These are phyloP conservation scores for Pterocles orientalis DNA, from an alignment of 2,113 vertebrate genomes.

Conservation along the genomic window DNA sequence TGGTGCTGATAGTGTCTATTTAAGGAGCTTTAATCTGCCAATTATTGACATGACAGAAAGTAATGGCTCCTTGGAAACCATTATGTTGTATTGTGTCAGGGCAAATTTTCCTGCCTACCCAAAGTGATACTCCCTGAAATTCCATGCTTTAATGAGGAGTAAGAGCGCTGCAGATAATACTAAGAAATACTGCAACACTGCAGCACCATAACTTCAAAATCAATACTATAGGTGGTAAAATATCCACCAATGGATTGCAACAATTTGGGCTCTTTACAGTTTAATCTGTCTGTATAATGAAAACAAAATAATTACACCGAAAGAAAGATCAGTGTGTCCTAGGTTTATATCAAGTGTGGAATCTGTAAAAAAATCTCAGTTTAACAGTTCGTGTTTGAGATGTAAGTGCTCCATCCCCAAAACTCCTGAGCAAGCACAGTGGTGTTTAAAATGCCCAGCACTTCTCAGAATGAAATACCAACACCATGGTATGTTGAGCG, in stretches of 20 bases:
- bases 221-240: background rate
- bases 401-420: background rate
- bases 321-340: background rate
- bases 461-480: background rate
- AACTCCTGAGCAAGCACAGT: background rate
- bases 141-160: background rate
- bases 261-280: background rate
- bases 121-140: background rate
- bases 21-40: slow-evolving; percentile 32
- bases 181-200: background rate
- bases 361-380: background rate
- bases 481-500: rapidly evolving
- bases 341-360: background rate
- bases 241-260: background rate
- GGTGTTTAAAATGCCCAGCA: background rate
- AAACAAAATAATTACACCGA: background rate
- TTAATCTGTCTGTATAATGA: background rate
- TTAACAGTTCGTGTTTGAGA: background rate
- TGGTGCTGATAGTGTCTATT: background rate
- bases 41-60: slow-evolving; percentile 4
- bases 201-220: background rate
- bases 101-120: background rate
- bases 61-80: slow-evolving; percentile 19
- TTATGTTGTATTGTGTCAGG: background rate
- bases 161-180: background rate